Conservation (phyloP, 1,140 invertebrate species). For the Anoplolepis gracilipes region DNA sequence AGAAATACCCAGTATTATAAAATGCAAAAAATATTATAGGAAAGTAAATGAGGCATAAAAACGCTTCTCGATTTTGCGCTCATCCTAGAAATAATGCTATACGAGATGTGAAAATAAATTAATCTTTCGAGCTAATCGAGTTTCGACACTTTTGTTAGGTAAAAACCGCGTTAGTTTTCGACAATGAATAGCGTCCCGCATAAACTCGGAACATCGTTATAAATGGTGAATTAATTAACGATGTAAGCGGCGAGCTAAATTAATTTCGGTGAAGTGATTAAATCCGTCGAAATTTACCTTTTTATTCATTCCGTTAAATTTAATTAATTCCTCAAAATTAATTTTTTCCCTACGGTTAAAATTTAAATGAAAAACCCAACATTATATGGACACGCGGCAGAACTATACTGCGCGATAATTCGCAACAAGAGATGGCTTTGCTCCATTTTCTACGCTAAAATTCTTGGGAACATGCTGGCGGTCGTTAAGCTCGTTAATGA, state of each 20-base stretch:
- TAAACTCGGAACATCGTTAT: background rate
- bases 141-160: background rate
- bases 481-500: conserved; percentile 55
- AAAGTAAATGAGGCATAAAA: background rate
- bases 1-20: background rate
- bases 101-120: background rate
- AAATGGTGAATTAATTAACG: conserved; percentile 34
- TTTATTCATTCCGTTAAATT: conserved; percentile 13
- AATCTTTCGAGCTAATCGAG: background rate
- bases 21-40: background rate
- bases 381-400: background rate
- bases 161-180: conserved; percentile 20
- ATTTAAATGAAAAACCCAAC: conserved; percentile 4
- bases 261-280: conserved; percentile 22
- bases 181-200: background rate
- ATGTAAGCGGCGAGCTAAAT: background rate
- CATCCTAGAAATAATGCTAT: background rate
- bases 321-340: conserved; percentile 15
- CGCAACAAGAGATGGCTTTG: background rate
- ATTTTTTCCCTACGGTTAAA: background rate
- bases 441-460: background rate
- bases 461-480: conserved; percentile 30
- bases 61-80: background rate
- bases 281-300: background rate
- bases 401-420: background rate